Percentiles rank a stretch among this genome's conserved stretches.
phyloP scores from a whole-genome alignment of 2,888 invertebrate species.

The Lordiphosa andalusiaca region DNA sequence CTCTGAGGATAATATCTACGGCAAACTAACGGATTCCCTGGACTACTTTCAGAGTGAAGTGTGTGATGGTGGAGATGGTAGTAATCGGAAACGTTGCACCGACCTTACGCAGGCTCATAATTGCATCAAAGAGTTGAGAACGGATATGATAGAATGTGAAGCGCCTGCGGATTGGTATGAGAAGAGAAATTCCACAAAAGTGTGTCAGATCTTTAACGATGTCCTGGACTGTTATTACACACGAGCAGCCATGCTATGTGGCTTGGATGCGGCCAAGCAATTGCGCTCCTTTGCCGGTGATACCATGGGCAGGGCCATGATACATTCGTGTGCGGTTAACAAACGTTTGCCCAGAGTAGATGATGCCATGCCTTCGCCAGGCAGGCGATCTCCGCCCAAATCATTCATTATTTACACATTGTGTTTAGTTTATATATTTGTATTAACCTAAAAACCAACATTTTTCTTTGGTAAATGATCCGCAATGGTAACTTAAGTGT shows the following conservation, averaged over 20 bases:
- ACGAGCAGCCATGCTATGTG: slow-evolving; percentile 81
- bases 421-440: slow-evolving; percentile 6
- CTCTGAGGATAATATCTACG: slow-evolving; percentile 80
- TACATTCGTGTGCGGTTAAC: slow-evolving; percentile 57
- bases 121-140: slow-evolving; percentile 80
- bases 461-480: slow-evolving; percentile 31
- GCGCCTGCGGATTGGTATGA: slow-evolving; percentile 83
- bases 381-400: not conserved
- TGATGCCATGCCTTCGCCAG: slow-evolving; percentile 66
- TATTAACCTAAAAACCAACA: slow-evolving; percentile 5
- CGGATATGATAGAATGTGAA: slow-evolving; percentile 81
- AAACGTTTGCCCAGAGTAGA: slow-evolving; percentile 66
- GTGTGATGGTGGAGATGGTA: slow-evolving; percentile 68
- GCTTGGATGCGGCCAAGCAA: slow-evolving; percentile 79
- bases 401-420: not conserved
- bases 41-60: slow-evolving; percentile 79
- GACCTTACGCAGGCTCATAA: slow-evolving; percentile 76
- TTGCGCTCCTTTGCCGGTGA: slow-evolving; percentile 74
- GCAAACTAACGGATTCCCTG: slow-evolving; percentile 80
- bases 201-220: slow-evolving; percentile 81
- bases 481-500: slow-evolving; percentile 62
- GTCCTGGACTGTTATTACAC: slow-evolving; percentile 82
- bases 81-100: slow-evolving; percentile 42
- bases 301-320: slow-evolving; percentile 53
- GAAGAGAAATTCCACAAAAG: slow-evolving; percentile 76